Conservation (phyloP, 2,113 vertebrate species). For the Zapus hudsonius region DNA sequence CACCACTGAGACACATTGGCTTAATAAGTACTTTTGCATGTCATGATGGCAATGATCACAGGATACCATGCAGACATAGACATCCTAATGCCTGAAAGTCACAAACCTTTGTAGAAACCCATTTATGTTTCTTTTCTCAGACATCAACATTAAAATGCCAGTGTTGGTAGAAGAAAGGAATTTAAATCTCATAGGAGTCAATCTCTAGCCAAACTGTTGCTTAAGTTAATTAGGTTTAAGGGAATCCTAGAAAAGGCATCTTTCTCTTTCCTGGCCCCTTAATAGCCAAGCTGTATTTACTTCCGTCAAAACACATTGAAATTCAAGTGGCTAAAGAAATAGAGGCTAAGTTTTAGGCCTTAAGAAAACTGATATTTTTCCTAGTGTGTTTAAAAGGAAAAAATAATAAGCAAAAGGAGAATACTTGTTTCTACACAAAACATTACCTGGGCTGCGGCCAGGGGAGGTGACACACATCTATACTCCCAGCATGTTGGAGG, state of each 20-base stretch:
- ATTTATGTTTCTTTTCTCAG: slow-evolving; percentile 29
- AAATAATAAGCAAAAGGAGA: background rate
- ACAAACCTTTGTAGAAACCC: slow-evolving; percentile 18
- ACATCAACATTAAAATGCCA: slow-evolving; percentile 19
- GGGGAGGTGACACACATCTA: too few relatives aligned
- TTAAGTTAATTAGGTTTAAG: slow-evolving; percentile 13
- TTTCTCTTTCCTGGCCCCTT: slow-evolving; percentile 17
- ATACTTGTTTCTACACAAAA: too few relatives aligned
- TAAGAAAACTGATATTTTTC: slow-evolving; percentile 3
- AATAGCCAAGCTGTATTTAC: background rate
- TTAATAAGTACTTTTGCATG: slow-evolving; percentile 66
- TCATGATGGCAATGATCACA: slow-evolving; percentile 34
- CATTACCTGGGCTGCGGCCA: too few relatives aligned
- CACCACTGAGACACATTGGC: background rate
- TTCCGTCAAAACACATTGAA: background rate
- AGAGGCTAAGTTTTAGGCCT: background rate
- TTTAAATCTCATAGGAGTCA: background rate
- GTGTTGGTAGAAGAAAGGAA: slow-evolving; percentile 23
- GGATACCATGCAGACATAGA: background rate
- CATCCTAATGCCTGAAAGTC: background rate
- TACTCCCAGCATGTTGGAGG: too few relatives aligned
- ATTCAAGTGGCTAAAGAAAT: slow-evolving; percentile 25
- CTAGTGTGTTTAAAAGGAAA: slow-evolving; percentile 20
- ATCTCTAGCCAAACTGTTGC: background rate
- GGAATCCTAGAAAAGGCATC: background rate